Evolutionary conservation across 2,113 vertebrate genomes (phyloP).

Genomic region (Eretmochelys imbricata): DNA sequence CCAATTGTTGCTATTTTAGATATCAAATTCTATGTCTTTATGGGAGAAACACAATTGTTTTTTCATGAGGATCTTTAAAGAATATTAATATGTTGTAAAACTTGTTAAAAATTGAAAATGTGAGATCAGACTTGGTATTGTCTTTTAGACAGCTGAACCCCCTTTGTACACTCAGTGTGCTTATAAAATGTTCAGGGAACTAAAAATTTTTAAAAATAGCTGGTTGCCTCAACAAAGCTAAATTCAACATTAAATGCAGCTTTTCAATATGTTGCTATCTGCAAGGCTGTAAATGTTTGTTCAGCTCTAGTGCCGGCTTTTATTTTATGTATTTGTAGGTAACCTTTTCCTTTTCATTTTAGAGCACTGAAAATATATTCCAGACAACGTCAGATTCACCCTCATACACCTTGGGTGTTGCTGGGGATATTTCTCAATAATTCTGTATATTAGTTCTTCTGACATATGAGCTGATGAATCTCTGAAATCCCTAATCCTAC

Average conservation of each 20-base stretch:
- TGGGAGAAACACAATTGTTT: neutral
- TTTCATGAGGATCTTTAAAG: rapidly evolving
- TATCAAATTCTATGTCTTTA: neutral
- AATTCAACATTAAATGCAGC: neutral
- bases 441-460: neutral
- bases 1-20: neutral
- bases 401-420: neutral
- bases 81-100: neutral
- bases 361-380: neutral
- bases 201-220: neutral
- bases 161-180: neutral
- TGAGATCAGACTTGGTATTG: rapidly evolving
- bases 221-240: neutral
- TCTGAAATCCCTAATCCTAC: neutral
- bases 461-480: neutral
- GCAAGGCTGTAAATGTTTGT: neutral
- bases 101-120: rapidly evolving
- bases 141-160: rapidly evolving
- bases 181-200: neutral
- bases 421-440: neutral
- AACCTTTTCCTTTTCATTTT: neutral
- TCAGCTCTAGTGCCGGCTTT: neutral
- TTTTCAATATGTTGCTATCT: neutral
- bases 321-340: rapidly evolving
- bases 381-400: rapidly evolving